Conservation (phyloP, 2,113 vertebrate species). For the Chaetorhynchus papuensis region DNA sequence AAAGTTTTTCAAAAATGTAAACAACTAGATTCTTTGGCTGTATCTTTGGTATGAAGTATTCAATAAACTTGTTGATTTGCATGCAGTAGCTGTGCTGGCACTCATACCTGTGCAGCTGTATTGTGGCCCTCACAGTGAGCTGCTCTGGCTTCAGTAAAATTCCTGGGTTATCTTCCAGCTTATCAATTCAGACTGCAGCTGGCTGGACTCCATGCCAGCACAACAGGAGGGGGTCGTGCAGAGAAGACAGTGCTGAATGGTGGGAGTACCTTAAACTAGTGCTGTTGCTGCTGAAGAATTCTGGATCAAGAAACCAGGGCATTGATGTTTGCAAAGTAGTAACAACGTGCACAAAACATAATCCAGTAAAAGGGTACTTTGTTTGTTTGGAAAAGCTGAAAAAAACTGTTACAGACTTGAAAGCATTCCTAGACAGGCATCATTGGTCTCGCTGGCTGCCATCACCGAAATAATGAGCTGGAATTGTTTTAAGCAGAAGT, state of each 20-base stretch:
- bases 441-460: background rate
- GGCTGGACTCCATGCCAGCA: background rate
- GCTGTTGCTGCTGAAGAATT: background rate
- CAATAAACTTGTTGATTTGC: background rate
- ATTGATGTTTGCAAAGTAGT: background rate
- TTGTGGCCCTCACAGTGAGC: background rate
- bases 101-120: background rate
- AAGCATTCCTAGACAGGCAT: background rate
- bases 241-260: background rate
- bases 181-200: background rate
- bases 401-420: background rate
- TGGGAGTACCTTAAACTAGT: background rate
- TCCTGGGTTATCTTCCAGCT: background rate
- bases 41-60: background rate
- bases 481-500: background rate
- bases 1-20: background rate
- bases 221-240: accelerated
- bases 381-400: background rate
- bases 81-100: background rate
- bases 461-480: background rate
- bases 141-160: background rate
- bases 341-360: background rate
- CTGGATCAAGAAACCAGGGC: background rate
- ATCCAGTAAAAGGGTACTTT: background rate
- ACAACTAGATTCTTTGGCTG: background rate